phyloP scores from a whole-genome alignment of 2,113 vertebrate species.

The Lophochroa leadbeateri region DNA sequence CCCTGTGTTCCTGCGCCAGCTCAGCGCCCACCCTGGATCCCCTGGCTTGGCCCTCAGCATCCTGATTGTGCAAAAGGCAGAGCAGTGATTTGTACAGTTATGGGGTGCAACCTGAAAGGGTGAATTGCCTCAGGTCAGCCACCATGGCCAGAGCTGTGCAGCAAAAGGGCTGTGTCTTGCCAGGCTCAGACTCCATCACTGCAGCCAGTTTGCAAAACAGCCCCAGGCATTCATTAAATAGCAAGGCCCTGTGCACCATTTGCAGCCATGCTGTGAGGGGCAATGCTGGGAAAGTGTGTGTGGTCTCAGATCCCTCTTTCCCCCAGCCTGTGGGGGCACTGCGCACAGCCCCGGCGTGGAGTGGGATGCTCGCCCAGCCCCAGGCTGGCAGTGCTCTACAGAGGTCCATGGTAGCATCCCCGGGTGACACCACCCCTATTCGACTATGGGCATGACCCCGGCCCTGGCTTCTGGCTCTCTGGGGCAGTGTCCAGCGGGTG shows the following conservation, averaged over 20 bases:
- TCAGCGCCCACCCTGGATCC: not conserved
- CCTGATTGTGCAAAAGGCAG: not conserved
- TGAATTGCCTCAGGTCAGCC: not conserved
- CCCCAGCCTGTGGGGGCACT: no score
- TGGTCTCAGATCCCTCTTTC: not conserved
- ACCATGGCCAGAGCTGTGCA: not conserved
- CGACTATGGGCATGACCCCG: accelerated
- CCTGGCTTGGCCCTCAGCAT: not conserved
- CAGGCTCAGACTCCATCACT: not conserved
- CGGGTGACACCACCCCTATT: not conserved
- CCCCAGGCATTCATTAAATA: not conserved
- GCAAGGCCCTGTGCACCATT: not conserved
- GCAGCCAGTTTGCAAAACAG: not conserved
- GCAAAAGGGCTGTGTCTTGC: not conserved
- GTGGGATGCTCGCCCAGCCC: not conserved
- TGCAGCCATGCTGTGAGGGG: not conserved
- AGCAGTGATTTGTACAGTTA: not conserved
- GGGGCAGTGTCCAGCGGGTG: not conserved
- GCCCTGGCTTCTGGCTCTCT: not conserved
- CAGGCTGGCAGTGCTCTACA: not conserved
- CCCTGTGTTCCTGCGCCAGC: not conserved
- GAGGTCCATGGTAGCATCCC: not conserved
- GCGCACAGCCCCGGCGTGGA: not conserved
- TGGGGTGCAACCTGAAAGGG: not conserved
- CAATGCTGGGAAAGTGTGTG: not conserved